A percentile compares a stretch with the other conserved stretches of the same genome.
These are phyloP conservation scores for Furnarius figulus DNA, from an alignment of 2,113 vertebrate genomes.

Conservation along the genomic window DNA sequence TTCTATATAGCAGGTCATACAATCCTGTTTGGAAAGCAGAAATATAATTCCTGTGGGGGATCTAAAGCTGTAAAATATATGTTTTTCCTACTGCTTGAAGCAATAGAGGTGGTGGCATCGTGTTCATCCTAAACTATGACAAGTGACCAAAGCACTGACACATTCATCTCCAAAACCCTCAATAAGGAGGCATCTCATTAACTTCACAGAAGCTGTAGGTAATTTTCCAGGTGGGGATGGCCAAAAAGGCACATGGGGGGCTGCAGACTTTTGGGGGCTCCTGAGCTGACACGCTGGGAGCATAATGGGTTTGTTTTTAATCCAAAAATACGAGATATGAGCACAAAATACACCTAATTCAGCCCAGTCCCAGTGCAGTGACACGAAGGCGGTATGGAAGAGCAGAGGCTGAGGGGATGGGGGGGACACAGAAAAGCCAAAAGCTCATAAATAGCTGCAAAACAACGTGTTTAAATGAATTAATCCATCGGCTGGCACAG, in stretches of 20 bases:
- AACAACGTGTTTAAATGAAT: neutral
- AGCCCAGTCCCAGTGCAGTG: neutral
- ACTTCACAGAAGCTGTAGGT: neutral
- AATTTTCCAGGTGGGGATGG: neutral
- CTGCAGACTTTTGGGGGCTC: neutral
- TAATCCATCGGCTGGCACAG: neutral
- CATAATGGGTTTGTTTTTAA: neutral
- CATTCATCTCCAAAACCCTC: neutral
- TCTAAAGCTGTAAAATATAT: neutral
- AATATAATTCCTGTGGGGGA: neutral
- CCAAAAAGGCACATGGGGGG: neutral
- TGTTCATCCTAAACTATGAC: rapidly evolving
- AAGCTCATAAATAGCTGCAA: neutral
- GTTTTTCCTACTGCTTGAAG: neutral
- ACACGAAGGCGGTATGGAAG: rapidly evolving
- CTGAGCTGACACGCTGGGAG: neutral
- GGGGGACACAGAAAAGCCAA: neutral
- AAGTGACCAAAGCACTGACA: neutral
- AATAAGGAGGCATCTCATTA: neutral
- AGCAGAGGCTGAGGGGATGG: rapidly evolving
- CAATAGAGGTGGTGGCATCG: neutral
- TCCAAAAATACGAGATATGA: rapidly evolving
- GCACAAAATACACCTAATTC: rapidly evolving
- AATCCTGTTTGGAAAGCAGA: neutral
- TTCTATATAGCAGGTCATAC: neutral